Evolutionary conservation across 2,797 vertebrate genomes (phyloP).

Genomic region (Peromyscus aztecus): DNA sequence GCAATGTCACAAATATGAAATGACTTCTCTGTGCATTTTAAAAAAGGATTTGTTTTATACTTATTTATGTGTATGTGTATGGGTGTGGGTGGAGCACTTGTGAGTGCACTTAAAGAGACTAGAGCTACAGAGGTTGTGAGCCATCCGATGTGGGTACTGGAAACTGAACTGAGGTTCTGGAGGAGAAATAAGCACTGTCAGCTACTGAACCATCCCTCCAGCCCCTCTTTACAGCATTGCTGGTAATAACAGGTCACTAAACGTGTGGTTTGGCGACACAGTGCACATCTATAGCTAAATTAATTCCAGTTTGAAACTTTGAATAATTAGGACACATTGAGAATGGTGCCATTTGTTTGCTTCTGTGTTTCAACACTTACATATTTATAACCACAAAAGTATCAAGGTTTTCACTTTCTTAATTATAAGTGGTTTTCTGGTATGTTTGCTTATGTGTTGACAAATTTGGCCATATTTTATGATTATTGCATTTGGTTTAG

Average conservation of each 20-base stretch:
- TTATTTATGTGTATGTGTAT: not conserved
- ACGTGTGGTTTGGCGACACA: not conserved
- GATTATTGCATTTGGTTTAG: not conserved
- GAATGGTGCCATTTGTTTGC: not conserved
- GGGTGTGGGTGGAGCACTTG: not conserved
- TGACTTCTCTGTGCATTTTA: not conserved
- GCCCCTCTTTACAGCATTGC: not conserved
- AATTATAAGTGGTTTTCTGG: not conserved
- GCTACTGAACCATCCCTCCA: not conserved
- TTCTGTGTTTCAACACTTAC: not conserved
- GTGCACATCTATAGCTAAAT: not conserved
- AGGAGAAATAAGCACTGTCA: not conserved
- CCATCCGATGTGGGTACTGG: not conserved
- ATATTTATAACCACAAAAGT: conserved; percentile 9
- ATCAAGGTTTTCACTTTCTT: conserved; percentile 5
- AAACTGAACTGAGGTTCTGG: not conserved
- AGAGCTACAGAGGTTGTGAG: not conserved
- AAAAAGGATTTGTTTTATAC: not conserved
- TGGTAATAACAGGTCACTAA: not conserved
- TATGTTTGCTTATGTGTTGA: not conserved
- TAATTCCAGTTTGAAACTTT: conserved; percentile 26
- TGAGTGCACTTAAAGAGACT: not conserved
- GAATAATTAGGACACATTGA: not conserved
- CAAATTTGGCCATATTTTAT: conserved; percentile 38
- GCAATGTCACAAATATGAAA: not conserved